Evolutionary conservation across 2,797 vertebrate species (phyloP).

Genomic region (Xerus rutilus): DNA sequence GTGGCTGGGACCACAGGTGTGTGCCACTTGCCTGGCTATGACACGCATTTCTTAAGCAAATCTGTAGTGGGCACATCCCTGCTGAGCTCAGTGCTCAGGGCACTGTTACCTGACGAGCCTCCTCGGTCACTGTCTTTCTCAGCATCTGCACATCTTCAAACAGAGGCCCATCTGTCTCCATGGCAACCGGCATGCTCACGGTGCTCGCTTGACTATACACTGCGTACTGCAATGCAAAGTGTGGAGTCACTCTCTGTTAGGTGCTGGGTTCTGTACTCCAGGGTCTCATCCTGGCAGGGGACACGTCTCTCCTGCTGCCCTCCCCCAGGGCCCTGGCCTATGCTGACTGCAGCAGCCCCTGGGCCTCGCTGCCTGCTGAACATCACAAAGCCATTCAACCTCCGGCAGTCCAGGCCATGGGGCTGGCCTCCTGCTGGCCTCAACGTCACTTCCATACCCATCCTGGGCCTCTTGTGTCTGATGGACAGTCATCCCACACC

Average conservation of each 20-base stretch:
- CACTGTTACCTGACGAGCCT: conserved; percentile 95
- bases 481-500: neutral
- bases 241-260: conserved; percentile 78
- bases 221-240: conserved; percentile 93
- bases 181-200: conserved; percentile 96
- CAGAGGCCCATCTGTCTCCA: conserved; percentile 97
- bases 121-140: conserved; percentile 96
- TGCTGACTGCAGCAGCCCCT: neutral
- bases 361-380: neutral
- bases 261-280: neutral
- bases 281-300: neutral
- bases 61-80: neutral
- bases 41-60: neutral
- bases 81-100: conserved; percentile 55
- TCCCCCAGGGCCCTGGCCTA: neutral
- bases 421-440: neutral
- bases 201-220: conserved; percentile 93
- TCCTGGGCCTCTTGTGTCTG: neutral
- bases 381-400: neutral
- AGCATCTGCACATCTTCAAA: conserved; percentile 98
- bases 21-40: neutral
- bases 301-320: accelerated
- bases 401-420: neutral
- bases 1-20: too few species aligned
- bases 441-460: neutral